Evolutionary conservation across 2,113 vertebrate species (phyloP), one percentile per base, ranked within the genome.

Genomic region (Genyomyrus donnyi): DNA sequence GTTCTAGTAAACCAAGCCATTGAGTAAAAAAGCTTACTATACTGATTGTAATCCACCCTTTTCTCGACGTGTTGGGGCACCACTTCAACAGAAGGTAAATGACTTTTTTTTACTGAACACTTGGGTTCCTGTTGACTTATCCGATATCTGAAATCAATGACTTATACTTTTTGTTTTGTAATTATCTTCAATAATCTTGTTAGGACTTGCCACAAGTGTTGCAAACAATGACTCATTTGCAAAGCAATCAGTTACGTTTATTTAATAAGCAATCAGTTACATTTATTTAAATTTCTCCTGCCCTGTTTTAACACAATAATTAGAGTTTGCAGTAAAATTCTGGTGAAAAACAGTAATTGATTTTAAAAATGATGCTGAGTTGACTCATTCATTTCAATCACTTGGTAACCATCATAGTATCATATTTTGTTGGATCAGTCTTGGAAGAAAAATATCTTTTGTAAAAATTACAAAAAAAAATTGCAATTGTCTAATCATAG

Each of bases 1-100:
- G 93, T 94, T 95, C 93, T 95, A 90, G 87, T 92, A 92, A n/a
- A 93, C 93, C 80, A 92, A 77, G 9, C 91, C 91, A 93, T 93
- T 91, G 93, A 93, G 92, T 88, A 85, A 80, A 91, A 92, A 92
- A 92, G 90, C 91, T 90, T 92, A 91, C 94, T 91, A 88, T 90
- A 88, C 19, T 85, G 90, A 95, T 95, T 94, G 94, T 94, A 93
- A 6, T 90, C 84, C 66, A 52, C 94, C 66, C 87, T 1, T 89
- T 91, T 91, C 24, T 66, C 92, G 90, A 94, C 92, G 92, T 91
- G 89, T 90, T 91, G 92, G 90, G 58, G 90, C 91, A 88, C 62
- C 89, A 90, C 89, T 9, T 7, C 92, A 89, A 35, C 91, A 90
- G 56, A 92, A 91, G 94, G 94, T 94, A 70, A 94, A 92, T 62